Evolutionary conservation across 2,797 vertebrate genomes (phyloP).

Genomic region (Ctenopoma kingsleyae): DNA sequence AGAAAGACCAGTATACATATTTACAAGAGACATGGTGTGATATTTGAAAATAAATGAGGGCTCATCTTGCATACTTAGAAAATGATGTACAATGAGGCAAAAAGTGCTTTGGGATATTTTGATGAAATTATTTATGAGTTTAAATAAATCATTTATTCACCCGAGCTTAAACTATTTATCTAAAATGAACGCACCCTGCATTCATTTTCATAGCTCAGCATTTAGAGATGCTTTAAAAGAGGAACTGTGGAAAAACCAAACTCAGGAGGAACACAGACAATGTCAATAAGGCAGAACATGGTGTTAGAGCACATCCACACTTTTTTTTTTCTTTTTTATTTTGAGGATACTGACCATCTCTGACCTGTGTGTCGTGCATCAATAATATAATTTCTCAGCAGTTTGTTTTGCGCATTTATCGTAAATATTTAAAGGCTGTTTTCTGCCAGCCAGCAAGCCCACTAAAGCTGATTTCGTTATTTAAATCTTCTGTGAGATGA

Average conservation of each 20-base stretch:
- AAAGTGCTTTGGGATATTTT: constrained; percentile 88
- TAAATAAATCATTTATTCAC: constrained; percentile 85
- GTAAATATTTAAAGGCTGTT: constrained; percentile 84
- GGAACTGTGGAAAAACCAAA: constrained; percentile 76
- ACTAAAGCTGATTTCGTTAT: constrained; percentile 33
- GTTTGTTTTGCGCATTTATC: constrained; percentile 83
- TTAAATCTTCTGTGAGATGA: constrained; percentile 30
- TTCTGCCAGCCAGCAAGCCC: constrained; percentile 80
- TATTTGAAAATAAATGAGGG: constrained; percentile 86
- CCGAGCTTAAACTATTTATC: constrained; percentile 84
- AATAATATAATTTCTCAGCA: constrained; percentile 80
- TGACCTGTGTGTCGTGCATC: constrained; percentile 80
- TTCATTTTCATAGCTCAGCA: constrained; percentile 81
- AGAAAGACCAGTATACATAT: constrained; percentile 87
- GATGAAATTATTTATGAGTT: constrained; percentile 87
- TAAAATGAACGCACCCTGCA: constrained; percentile 83
- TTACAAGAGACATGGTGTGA: constrained; percentile 86
- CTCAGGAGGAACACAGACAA: constrained; percentile 82
- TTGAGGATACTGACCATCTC: constrained; percentile 81
- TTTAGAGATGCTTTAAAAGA: constrained; percentile 75
- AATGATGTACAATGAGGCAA: constrained; percentile 87
- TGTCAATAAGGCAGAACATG: constrained; percentile 89
- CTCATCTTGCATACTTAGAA: constrained; percentile 82
- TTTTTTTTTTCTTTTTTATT: constrained; percentile 59
- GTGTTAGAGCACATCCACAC: constrained; percentile 86